Evolutionary conservation across 2,797 vertebrate genomes (phyloP).

Genomic region (Nasua narica): DNA sequence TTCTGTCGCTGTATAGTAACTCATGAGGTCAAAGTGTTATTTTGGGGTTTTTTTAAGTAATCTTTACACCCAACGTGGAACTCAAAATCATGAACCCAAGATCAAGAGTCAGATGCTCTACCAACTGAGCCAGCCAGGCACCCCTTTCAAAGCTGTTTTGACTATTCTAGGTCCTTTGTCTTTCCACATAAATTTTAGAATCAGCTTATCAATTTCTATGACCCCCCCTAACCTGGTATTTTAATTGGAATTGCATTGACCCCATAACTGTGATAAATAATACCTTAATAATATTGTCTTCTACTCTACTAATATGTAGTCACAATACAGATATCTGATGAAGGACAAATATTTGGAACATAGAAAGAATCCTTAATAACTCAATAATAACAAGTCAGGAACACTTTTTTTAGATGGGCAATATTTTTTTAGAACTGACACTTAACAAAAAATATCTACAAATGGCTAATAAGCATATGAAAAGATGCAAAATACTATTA

Average conservation of each 20-base stretch:
- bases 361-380: background rate
- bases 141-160: background rate
- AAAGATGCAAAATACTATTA: conserved; percentile 13
- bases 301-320: background rate
- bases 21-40: background rate
- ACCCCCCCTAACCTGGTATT: background rate
- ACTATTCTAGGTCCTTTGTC: background rate
- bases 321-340: background rate
- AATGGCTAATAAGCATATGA: conserved; percentile 8
- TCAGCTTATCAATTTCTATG: background rate
- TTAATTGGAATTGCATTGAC: background rate
- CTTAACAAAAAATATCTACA: conserved; percentile 17
- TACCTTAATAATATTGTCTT: conserved; percentile 12
- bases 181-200: background rate
- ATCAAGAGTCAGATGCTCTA: background rate
- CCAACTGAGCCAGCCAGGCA: background rate
- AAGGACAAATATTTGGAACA: conserved; percentile 20
- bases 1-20: background rate
- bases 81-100: background rate
- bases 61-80: background rate
- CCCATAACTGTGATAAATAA: background rate
- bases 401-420: background rate
- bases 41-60: background rate
- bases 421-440: conserved; percentile 16
- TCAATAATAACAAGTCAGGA: conserved; percentile 21